Conservation (phyloP, 2,888 invertebrate genomes). For the Eupsilia transversa region DNA sequence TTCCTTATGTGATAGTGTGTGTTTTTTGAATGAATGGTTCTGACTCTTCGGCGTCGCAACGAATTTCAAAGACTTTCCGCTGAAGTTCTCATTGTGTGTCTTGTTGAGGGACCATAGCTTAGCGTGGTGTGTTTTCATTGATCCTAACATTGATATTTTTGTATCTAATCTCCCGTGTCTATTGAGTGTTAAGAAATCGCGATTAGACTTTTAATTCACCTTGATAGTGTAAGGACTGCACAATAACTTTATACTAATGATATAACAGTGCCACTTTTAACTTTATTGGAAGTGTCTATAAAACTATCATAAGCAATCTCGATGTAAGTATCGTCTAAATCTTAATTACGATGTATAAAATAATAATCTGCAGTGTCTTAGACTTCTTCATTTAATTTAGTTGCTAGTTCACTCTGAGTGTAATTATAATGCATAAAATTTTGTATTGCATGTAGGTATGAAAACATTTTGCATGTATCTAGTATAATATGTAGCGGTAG, state of each 20-base stretch:
- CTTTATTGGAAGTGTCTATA: slow-evolving; percentile 76
- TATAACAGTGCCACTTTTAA: slow-evolving; percentile 87
- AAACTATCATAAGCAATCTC: slow-evolving; percentile 77
- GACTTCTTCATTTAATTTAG: slow-evolving; percentile 71
- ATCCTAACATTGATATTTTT: slow-evolving; percentile 78
- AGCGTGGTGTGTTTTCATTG: slow-evolving; percentile 80
- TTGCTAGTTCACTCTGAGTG: slow-evolving; percentile 73
- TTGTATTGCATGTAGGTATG: slow-evolving; percentile 67
- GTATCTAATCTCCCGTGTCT: slow-evolving; percentile 76
- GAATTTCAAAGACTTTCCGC: slow-evolving; percentile 78
- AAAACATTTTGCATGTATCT: slow-evolving; percentile 67
- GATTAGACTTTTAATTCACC: slow-evolving; percentile 77
- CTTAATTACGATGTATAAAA: slow-evolving; percentile 62
- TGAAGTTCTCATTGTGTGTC: slow-evolving; percentile 79
- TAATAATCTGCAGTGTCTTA: slow-evolving; percentile 77
- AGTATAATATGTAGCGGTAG: slow-evolving; percentile 66
- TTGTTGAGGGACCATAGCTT: slow-evolving; percentile 86
- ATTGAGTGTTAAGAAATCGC: slow-evolving; percentile 77
- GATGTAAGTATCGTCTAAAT: slow-evolving; percentile 68
- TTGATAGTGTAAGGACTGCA: slow-evolving; percentile 82
- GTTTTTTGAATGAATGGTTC: slow-evolving; percentile 62
- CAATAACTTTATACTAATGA: slow-evolving; percentile 81
- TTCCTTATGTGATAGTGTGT: slow-evolving; percentile 73
- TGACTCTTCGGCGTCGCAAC: slow-evolving; percentile 75
- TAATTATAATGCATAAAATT: slow-evolving; percentile 68